Percentiles rank a stretch among this genome's conserved stretches.
Conservation (phyloP, 2,888 invertebrate species). For the Stegana nigrithorax region DNA sequence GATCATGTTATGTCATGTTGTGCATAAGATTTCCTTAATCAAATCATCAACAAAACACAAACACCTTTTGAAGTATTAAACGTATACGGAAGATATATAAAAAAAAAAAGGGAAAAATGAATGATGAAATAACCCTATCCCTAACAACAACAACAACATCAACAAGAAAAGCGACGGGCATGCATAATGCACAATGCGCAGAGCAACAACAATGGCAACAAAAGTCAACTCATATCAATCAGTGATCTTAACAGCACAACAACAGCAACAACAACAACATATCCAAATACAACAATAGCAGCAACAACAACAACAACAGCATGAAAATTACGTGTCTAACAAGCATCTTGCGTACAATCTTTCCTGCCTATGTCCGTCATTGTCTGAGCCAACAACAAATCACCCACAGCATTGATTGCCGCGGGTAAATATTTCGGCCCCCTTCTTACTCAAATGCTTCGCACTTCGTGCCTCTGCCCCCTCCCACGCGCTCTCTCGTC, state of each 20-base stretch:
- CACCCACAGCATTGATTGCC: constrained; percentile 15
- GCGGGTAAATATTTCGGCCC: constrained; percentile 10
- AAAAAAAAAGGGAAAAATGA: no score
- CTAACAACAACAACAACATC: neutral
- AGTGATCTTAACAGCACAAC: neutral
- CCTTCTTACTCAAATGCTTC: no score
- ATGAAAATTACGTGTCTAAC: neutral
- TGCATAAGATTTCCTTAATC: constrained; percentile 12
- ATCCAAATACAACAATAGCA: neutral
- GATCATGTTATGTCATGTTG: constrained; percentile 6
- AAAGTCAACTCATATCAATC: neutral
- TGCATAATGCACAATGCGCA: no score
- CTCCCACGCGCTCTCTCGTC: no score
- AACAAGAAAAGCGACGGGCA: no score
- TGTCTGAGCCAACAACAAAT: neutral
- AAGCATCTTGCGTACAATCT: neutral
- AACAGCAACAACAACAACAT: no score
- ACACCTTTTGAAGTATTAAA: neutral
- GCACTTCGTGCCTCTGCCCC: no score
- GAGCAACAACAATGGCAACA: no score
- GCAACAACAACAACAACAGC: neutral
- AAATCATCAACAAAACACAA: neutral
- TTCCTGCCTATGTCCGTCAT: neutral
- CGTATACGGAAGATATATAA: no score
- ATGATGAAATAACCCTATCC: no score